Conservation (phyloP, 2,888 invertebrate species). For the Pimpla rufipes region DNA sequence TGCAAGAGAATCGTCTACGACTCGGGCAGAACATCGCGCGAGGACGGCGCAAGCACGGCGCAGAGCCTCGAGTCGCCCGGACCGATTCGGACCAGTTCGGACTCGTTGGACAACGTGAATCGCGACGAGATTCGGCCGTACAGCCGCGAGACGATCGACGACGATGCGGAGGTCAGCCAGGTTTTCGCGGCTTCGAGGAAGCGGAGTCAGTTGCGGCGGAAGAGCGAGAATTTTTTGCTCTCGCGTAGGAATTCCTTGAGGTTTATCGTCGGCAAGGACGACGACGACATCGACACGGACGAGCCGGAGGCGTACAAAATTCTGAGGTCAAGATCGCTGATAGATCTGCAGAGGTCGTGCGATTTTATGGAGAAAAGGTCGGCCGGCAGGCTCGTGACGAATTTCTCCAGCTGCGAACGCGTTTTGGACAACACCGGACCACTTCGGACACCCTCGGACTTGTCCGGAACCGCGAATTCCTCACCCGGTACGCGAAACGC, state of each 20-base stretch:
- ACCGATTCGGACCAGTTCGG: constrained; percentile 50
- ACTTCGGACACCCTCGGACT: constrained; percentile 24
- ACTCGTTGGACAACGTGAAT: constrained; percentile 60
- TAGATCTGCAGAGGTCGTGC: constrained; percentile 75
- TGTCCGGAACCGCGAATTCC: constrained; percentile 18
- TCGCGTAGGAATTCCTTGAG: constrained; percentile 74
- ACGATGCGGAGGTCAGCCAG: constrained; percentile 54
- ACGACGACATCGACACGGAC: constrained; percentile 66
- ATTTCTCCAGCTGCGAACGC: constrained; percentile 27
- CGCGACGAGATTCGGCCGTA: constrained; percentile 59
- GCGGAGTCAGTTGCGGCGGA: constrained; percentile 64
- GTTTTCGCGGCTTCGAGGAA: constrained; percentile 50
- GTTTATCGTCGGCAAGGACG: constrained; percentile 69
- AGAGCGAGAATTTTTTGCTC: constrained; percentile 78
- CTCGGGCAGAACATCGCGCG: constrained; percentile 78
- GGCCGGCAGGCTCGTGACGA: constrained; percentile 1
- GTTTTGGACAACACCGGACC: constrained; percentile 32
- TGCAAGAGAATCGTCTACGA: constrained; percentile 79
- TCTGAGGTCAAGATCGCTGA: constrained; percentile 79
- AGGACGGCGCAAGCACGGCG: constrained; percentile 64
- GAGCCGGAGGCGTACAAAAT: constrained; percentile 58
- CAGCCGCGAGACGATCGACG: constrained; percentile 63
- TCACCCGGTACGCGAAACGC: background rate
- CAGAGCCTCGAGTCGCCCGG: constrained; percentile 58
- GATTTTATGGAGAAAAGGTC: constrained; percentile 39